Evolutionary conservation across 2,113 vertebrate genomes (phyloP), one percentile per base, ranked within the genome.

Genomic region (Glaucomys volans): DNA sequence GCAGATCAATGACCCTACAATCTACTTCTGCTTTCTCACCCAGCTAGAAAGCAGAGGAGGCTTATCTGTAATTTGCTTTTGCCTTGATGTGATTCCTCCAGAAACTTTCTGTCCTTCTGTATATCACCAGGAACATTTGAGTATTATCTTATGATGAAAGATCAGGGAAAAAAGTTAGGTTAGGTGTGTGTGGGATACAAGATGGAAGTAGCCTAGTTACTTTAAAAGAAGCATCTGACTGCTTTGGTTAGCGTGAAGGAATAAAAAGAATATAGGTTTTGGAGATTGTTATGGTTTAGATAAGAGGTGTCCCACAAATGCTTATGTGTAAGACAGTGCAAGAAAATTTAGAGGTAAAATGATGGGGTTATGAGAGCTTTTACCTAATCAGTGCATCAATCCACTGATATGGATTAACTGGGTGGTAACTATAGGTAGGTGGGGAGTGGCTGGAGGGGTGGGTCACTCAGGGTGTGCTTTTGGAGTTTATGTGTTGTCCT

Each of bases 71-170:
- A 8, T 1, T 89, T 82, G 66, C 77, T 80, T 47, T 32, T 0
- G 0, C 37, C 6, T 74, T 81, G 22, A 17, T 42, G 7, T 95
- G 9, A 9, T 71, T 86, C 32, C 11, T 20, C 0, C 0, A 94
- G 59, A 12, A 40, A 66, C 35, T 72, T 24, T 66, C 82, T 86
- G 59, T 92, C 42, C 62, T 86, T 42, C 16, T 37, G 72, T 80
- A 8, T 14, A 30, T 44, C 7, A 79, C 62, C 14, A 50, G 40
- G 37, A 66, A 64, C 35, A 79, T 44, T 26, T 52, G 22, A 17
- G 37, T 85, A 26, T 57, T 91, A 87, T 81, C 26, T 24, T 75
- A 28, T 64, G 24, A 28, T 44, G 40, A 62, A 54, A 84, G 28
- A 22, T 77, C 26, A 91, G 7, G 30, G 32, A 66, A 79, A 66